phyloP scores from a whole-genome alignment of 1,140 invertebrate genomes.

The Dinothrombium tinctorium region DNA sequence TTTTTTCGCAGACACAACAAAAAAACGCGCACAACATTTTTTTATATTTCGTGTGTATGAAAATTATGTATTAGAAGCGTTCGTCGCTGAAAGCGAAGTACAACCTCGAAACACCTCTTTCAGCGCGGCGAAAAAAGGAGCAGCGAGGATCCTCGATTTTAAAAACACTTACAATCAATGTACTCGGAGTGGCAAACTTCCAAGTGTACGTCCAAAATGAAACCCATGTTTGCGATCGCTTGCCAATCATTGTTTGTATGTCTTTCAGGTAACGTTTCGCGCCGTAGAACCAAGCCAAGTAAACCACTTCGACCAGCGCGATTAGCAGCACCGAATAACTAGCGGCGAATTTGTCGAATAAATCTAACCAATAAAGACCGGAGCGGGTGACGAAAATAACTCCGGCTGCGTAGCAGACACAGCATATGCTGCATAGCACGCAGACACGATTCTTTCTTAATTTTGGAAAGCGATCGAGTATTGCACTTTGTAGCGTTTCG shows the following conservation, averaged over 20 bases:
- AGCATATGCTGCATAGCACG: slow-evolving; percentile 8
- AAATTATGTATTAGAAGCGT: no score
- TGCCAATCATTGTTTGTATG: slow-evolving; percentile 46
- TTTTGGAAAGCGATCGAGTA: slow-evolving; percentile 17
- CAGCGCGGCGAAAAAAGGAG: no score
- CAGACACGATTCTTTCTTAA: slow-evolving; percentile 24
- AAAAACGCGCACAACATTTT: no score
- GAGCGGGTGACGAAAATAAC: slow-evolving; percentile 20
- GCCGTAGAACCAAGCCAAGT: slow-evolving; percentile 58
- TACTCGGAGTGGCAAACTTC: slow-evolving; percentile 44
- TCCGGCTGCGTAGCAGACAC: background rate
- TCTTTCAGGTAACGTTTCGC: slow-evolving; percentile 50
- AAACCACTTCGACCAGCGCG: slow-evolving; percentile 38
- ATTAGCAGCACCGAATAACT: slow-evolving; percentile 24
- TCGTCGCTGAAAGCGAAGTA: no score
- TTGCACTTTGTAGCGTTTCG: slow-evolving; percentile 18
- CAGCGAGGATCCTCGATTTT: no score
- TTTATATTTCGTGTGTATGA: no score
- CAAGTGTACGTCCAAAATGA: slow-evolving; percentile 62
- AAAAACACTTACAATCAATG: slow-evolving; percentile 37
- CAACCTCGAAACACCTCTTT: no score
- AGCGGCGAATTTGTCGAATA: slow-evolving; percentile 28
- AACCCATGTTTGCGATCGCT: slow-evolving; percentile 34
- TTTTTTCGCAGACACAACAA: no score
- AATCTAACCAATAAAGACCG: slow-evolving; percentile 28